These are phyloP conservation scores for Macaria liturata DNA, from an alignment of 2,888 invertebrate species.

Conservation along the genomic window DNA sequence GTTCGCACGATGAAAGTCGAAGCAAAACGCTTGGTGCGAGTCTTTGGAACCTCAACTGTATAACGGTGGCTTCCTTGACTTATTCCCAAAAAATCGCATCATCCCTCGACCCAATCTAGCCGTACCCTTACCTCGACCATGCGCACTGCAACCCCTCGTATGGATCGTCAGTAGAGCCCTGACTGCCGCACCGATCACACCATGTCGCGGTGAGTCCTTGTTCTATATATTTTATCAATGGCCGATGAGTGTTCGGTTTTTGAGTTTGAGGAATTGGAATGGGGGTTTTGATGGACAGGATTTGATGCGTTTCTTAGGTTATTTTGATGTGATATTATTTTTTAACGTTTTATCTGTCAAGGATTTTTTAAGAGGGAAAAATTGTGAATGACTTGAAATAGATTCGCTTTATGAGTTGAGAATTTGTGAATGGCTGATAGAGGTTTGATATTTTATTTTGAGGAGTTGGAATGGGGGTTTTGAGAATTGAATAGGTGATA, in stretches of 20 bases:
- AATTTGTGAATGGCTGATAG: slow-evolving; percentile 7
- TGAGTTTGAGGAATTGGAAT: not conserved
- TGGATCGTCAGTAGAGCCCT: slow-evolving; percentile 54
- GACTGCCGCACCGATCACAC: slow-evolving; percentile 29
- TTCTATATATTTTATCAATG: slow-evolving; percentile 4
- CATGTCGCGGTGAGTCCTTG: slow-evolving; percentile 52
- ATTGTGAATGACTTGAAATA: not conserved
- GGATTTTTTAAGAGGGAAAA: not conserved
- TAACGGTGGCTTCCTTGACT: too few relatives aligned
- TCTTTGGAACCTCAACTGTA: too few relatives aligned
- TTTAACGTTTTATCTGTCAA: not conserved
- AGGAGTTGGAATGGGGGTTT: not conserved
- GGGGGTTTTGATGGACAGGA: too few relatives aligned
- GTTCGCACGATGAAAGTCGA: too few relatives aligned
- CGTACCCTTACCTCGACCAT: slow-evolving; percentile 52
- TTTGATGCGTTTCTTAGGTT: too few relatives aligned
- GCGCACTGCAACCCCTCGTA: slow-evolving; percentile 58
- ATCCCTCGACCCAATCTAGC: not conserved
- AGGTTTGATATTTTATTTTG: not conserved
- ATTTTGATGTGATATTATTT: too few relatives aligned
- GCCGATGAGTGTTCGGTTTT: not conserved
- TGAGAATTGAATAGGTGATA: too few relatives aligned
- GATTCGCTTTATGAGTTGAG: slow-evolving; percentile 1
- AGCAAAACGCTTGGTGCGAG: too few relatives aligned
- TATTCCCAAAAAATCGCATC: too few relatives aligned